phyloP scores from a whole-genome alignment of 2,797 vertebrate species.

The Galago senegalensis region DNA sequence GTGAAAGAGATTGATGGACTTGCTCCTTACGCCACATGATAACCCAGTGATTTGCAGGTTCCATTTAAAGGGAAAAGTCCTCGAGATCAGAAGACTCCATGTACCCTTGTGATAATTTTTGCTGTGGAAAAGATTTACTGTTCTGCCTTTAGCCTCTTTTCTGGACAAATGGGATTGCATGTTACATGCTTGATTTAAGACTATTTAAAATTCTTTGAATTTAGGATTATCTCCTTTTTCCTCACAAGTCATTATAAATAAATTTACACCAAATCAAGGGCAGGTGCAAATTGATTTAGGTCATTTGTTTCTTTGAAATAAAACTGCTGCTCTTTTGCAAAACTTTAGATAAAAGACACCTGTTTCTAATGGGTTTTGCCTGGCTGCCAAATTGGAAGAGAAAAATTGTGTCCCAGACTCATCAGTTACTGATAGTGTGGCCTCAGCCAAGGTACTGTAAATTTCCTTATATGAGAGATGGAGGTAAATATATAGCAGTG shows the following conservation, averaged over 20 bases:
- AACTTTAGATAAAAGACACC: slow-evolving; percentile 63
- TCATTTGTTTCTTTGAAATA: slow-evolving; percentile 74
- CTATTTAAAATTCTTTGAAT: slow-evolving; percentile 75
- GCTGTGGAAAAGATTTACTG: slow-evolving; percentile 77
- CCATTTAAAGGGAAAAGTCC: slow-evolving; percentile 55
- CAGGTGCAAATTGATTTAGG: slow-evolving; percentile 65
- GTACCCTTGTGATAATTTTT: slow-evolving; percentile 77
- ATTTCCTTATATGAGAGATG: not conserved
- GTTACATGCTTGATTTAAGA: slow-evolving; percentile 78
- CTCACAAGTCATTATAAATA: slow-evolving; percentile 71
- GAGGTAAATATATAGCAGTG: not conserved
- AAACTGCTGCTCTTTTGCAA: slow-evolving; percentile 40
- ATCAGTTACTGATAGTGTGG: slow-evolving; percentile 18
- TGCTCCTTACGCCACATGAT: slow-evolving; percentile 38
- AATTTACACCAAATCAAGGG: slow-evolving; percentile 77
- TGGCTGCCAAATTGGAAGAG: slow-evolving; percentile 48
- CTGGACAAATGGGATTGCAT: slow-evolving; percentile 67
- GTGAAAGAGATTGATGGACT: slow-evolving; percentile 74
- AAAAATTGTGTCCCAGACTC: not conserved
- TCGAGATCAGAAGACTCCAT: not conserved
- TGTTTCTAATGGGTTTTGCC: slow-evolving; percentile 50
- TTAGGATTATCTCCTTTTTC: slow-evolving; percentile 49
- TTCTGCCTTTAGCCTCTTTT: slow-evolving; percentile 58
- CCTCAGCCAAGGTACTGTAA: not conserved
- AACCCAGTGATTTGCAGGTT: slow-evolving; percentile 72